Conservation (phyloP, 2,888 invertebrate genomes). For the Pseudococcus jackbeardsleyi region DNA sequence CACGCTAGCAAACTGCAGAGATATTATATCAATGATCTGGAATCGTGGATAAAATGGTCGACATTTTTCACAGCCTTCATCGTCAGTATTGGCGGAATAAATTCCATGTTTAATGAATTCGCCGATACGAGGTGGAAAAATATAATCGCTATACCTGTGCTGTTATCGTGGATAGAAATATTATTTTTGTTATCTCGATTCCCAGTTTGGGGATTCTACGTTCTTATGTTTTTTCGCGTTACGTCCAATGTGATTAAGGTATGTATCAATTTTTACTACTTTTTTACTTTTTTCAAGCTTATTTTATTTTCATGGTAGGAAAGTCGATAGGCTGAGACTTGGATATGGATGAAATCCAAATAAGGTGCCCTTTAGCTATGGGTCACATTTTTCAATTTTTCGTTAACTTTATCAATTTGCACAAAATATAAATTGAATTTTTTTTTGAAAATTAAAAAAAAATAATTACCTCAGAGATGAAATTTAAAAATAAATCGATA, state of each 20-base stretch:
- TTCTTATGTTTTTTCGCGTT: conserved; percentile 76
- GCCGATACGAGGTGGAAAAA: conserved; percentile 68
- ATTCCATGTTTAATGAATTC: neutral
- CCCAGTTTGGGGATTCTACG: conserved; percentile 75
- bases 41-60: conserved; percentile 74
- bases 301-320: neutral
- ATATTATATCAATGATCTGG: conserved; percentile 73
- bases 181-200: conserved; percentile 75
- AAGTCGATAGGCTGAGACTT: neutral
- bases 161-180: conserved; percentile 74
- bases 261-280: conserved; percentile 57
- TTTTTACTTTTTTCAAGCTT: neutral
- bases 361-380: too few relatives aligned
- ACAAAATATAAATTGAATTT: too few relatives aligned
- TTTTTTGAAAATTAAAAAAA: too few relatives aligned
- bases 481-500: neutral
- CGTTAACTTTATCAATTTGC: too few relatives aligned
- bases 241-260: conserved; percentile 75
- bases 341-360: too few relatives aligned
- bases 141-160: conserved; percentile 73
- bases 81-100: conserved; percentile 40
- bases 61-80: conserved; percentile 69
- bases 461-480: too few relatives aligned
- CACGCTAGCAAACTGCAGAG: conserved; percentile 73
- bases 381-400: too few relatives aligned